Conservation (phyloP, 2,797 vertebrate species). For the Anguilla marmorata region DNA sequence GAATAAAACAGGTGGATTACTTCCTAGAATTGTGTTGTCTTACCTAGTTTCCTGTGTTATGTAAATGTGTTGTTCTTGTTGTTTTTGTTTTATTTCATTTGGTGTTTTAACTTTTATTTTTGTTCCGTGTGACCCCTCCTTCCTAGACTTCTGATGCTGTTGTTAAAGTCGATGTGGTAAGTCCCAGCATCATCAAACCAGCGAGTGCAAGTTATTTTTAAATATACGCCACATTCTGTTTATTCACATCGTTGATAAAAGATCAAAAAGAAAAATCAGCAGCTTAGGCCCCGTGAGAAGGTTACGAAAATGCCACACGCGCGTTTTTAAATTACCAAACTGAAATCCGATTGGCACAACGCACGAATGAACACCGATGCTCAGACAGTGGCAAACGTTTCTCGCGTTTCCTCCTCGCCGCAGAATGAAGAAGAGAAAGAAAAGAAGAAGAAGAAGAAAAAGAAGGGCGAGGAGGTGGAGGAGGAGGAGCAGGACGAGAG, state of each 20-base stretch:
- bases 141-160: slow-evolving; percentile 90
- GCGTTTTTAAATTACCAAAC: too few relatives aligned
- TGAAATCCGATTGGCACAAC: too few relatives aligned
- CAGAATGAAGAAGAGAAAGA: slow-evolving; percentile 84
- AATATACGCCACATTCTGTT: background rate
- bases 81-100: slow-evolving; percentile 38
- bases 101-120: slow-evolving; percentile 40
- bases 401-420: background rate
- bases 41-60: background rate
- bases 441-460: slow-evolving; percentile 88
- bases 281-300: too few relatives aligned
- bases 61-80: slow-evolving; percentile 13
- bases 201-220: background rate
- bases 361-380: background rate
- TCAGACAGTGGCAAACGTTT: background rate
- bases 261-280: background rate
- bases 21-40: background rate
- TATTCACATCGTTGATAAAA: background rate
- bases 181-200: slow-evolving; percentile 52
- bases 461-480: slow-evolving; percentile 79
- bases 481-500: slow-evolving; percentile 92
- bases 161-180: slow-evolving; percentile 95
- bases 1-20: slow-evolving; percentile 37
- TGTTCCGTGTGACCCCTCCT: slow-evolving; percentile 54
- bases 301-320: too few relatives aligned